phyloP scores from a whole-genome alignment of 2,113 vertebrate species.

The Dasyurus viverrinus region DNA sequence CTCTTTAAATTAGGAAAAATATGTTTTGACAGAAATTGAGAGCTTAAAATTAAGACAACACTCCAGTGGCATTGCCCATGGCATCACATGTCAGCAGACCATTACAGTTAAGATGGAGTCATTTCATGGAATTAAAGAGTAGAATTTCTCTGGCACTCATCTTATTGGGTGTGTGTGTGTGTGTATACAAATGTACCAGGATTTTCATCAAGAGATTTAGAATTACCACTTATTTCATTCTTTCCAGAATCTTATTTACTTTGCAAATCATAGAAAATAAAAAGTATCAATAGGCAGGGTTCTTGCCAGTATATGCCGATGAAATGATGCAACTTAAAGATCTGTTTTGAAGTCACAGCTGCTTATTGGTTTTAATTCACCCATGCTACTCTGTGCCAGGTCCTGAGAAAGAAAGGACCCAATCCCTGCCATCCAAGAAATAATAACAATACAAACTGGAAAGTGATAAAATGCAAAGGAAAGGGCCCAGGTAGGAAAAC shows the following conservation, averaged over 20 bases:
- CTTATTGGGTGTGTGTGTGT: background rate
- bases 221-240: background rate
- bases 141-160: background rate
- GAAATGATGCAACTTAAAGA: background rate
- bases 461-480: background rate
- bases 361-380: background rate
- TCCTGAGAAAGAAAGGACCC: background rate
- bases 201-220: background rate
- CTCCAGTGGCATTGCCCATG: background rate
- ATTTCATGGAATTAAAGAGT: background rate
- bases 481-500: background rate
- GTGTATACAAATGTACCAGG: background rate
- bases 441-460: background rate
- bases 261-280: background rate
- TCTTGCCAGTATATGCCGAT: background rate
- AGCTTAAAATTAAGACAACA: background rate
- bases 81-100: background rate
- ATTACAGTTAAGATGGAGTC: background rate
- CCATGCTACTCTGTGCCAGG: rapidly evolving
- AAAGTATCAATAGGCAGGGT: background rate
- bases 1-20: background rate
- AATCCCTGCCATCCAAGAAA: background rate
- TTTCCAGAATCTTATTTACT: background rate
- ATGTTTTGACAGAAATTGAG: background rate
- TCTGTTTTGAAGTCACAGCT: background rate